A percentile compares a stretch with the other conserved stretches of the same genome.
phyloP scores from a whole-genome alignment of 2,113 vertebrate genomes.

The Seriola rivoliana region DNA sequence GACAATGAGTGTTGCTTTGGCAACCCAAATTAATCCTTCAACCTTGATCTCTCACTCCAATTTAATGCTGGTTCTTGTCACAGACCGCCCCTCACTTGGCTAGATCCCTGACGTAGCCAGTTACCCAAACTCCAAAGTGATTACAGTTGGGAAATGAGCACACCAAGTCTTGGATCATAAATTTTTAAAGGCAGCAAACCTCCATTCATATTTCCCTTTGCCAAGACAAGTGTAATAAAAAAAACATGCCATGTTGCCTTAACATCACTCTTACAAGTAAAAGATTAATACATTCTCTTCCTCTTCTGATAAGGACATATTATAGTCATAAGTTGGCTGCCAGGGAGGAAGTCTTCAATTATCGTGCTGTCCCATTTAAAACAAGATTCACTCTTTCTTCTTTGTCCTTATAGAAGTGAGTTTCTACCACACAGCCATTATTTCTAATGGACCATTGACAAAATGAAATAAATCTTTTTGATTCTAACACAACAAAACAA shows the following conservation, averaged over 20 bases:
- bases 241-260: slow-evolving; percentile 35
- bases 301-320: slow-evolving; percentile 8
- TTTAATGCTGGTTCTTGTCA: slow-evolving; percentile 28
- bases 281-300: slow-evolving; percentile 26
- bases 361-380: slow-evolving; percentile 30
- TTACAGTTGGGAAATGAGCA: slow-evolving; percentile 45
- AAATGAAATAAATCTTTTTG: slow-evolving; percentile 45
- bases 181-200: slow-evolving; percentile 41
- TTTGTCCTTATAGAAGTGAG: slow-evolving; percentile 40
- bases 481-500: slow-evolving; percentile 52
- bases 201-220: slow-evolving; percentile 52
- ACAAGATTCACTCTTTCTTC: slow-evolving; percentile 29
- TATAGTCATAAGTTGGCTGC: neutral
- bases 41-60: slow-evolving; percentile 21
- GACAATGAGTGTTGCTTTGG: slow-evolving; percentile 10
- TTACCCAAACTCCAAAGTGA: slow-evolving; percentile 48
- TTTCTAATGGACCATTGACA: slow-evolving; percentile 19
- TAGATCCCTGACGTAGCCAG: slow-evolving; percentile 30
- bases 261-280: slow-evolving; percentile 30
- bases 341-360: slow-evolving; percentile 12
- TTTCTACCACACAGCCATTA: slow-evolving; percentile 42
- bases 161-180: slow-evolving; percentile 33
- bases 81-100: slow-evolving; percentile 34
- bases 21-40: slow-evolving; percentile 25
- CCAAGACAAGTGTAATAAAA: slow-evolving; percentile 46